A percentile compares a stretch with the other conserved stretches of the same genome.
These are phyloP conservation scores for Leucopsar rothschildi DNA, from an alignment of 2,113 vertebrate genomes.

Conservation along the genomic window DNA sequence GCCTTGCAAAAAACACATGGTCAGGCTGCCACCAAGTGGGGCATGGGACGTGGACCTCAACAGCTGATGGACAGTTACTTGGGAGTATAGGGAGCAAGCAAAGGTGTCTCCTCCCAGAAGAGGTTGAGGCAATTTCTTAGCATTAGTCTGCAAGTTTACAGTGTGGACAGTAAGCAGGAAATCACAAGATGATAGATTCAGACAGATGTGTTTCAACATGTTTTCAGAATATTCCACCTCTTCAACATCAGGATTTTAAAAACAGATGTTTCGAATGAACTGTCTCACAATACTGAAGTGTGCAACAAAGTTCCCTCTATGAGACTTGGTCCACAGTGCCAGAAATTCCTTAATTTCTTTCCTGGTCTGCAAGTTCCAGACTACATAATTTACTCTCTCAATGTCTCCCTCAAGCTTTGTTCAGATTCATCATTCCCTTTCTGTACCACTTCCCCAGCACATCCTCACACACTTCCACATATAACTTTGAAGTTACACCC, in stretches of 20 bases:
- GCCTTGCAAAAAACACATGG: neutral
- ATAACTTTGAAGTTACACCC: neutral
- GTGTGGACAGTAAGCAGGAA: neutral
- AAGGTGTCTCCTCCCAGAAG: neutral
- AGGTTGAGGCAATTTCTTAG: neutral
- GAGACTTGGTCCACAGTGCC: neutral
- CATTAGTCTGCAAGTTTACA: neutral
- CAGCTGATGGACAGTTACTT: neutral
- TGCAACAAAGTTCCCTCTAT: neutral
- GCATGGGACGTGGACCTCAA: rapidly evolving
- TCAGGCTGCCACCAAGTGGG: neutral
- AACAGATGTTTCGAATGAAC: neutral
- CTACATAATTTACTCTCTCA: neutral
- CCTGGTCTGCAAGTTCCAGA: neutral
- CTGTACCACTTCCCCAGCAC: neutral
- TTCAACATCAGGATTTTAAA: neutral
- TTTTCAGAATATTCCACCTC: neutral
- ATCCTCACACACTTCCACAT: neutral
- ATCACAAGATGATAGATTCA: neutral
- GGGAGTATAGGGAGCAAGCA: neutral
- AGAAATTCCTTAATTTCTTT: neutral
- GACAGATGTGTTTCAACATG: neutral
- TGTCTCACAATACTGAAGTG: neutral
- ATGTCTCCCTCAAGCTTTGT: neutral
- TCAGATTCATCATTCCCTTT: neutral